Conservation (phyloP, 2,888 invertebrate genomes). For the Tromatobia lineatoria region DNA sequence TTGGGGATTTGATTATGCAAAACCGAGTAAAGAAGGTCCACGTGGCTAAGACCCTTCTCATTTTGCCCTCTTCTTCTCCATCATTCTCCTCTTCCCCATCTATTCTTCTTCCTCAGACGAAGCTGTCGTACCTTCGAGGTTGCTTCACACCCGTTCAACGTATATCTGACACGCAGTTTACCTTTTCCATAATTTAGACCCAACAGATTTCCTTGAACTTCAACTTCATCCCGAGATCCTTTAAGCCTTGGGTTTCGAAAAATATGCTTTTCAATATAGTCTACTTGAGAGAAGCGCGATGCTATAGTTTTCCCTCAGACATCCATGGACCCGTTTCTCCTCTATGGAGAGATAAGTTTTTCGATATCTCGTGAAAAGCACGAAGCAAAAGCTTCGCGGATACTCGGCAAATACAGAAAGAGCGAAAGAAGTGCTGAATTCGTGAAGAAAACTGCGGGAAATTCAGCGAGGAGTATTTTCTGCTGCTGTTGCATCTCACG, state of each 20-base stretch:
- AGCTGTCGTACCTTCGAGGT: constrained; percentile 18
- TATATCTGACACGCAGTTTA: constrained; percentile 28
- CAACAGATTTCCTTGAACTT: constrained; percentile 29
- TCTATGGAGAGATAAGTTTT: constrained; percentile 56
- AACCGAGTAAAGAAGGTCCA: constrained; percentile 64
- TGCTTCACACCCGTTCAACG: constrained; percentile 23
- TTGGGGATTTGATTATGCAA: constrained; percentile 84
- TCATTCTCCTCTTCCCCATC: constrained; percentile 30
- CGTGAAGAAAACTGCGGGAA: constrained; percentile 44
- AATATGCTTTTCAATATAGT: not conserved
- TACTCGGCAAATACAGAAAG: constrained; percentile 29
- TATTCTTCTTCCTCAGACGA: constrained; percentile 34
- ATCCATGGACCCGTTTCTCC: constrained; percentile 55
- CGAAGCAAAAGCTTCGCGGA: constrained; percentile 43
- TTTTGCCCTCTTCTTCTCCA: constrained; percentile 70
- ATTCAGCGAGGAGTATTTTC: constrained; percentile 20
- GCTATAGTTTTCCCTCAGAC: constrained; percentile 17
- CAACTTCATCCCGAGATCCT: not conserved
- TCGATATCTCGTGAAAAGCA: constrained; percentile 59
- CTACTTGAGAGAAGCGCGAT: not conserved
- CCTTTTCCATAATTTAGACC: not conserved
- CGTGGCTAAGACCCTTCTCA: constrained; percentile 69
- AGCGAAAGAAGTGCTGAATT: constrained; percentile 33
- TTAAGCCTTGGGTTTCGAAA: not conserved
- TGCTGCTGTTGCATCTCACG: constrained; percentile 52